Percentiles rank a stretch among this genome's conserved stretches.
Conservation (phyloP, 2,797 vertebrate genomes). For the Eulemur rubriventer region DNA sequence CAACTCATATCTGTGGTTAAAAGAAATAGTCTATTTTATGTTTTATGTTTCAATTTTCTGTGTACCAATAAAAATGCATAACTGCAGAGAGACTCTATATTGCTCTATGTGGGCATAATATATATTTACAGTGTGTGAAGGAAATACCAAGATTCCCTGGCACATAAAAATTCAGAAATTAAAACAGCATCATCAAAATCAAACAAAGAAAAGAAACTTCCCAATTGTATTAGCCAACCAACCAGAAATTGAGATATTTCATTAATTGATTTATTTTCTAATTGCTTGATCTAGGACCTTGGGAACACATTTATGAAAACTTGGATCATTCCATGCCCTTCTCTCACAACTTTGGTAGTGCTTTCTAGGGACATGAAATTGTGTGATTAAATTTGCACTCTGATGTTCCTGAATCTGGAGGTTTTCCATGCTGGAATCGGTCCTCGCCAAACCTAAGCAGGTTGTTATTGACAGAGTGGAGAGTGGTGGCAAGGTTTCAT, state of each 20-base stretch:
- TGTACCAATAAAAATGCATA: slow-evolving; percentile 57
- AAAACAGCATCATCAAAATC: background rate
- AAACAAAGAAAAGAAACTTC: background rate
- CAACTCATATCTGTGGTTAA: slow-evolving; percentile 23
- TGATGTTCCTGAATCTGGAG: background rate
- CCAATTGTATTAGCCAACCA: background rate
- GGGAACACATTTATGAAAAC: background rate
- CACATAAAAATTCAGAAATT: slow-evolving; percentile 7
- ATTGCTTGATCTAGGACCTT: background rate
- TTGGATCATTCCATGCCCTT: background rate
- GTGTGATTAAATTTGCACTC: background rate
- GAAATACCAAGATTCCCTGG: slow-evolving; percentile 4
- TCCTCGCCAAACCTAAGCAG: background rate
- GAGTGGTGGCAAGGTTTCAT: background rate
- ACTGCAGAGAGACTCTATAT: slow-evolving; percentile 41
- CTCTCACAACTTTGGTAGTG: background rate
- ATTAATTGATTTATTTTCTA: background rate
- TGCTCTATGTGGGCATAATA: background rate
- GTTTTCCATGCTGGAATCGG: background rate
- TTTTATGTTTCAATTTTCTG: slow-evolving; percentile 72
- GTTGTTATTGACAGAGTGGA: background rate
- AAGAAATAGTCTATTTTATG: slow-evolving; percentile 57
- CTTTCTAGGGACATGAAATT: background rate
- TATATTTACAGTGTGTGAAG: slow-evolving; percentile 39
- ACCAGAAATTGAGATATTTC: background rate